A percentile compares a stretch with the other conserved stretches of the same genome.
phyloP scores from a whole-genome alignment of 2,113 vertebrate species.

The Pseudolaguvia tuberculata region DNA sequence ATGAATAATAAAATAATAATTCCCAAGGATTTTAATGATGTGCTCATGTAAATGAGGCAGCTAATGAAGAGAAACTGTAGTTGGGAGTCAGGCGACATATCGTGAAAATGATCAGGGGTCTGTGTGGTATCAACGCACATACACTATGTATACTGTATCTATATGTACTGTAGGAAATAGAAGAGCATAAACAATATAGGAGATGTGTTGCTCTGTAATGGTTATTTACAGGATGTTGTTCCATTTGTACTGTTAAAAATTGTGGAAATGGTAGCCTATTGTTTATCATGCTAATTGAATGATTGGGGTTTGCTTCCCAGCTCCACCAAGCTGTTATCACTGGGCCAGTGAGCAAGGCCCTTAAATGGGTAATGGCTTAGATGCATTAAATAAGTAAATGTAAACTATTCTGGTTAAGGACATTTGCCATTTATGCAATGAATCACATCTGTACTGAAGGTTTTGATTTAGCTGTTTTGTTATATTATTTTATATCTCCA shows the following conservation, averaged over 20 bases:
- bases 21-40: slow-evolving; percentile 38
- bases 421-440: no score
- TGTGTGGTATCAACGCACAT: not conserved
- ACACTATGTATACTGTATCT: not conserved
- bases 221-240: slow-evolving; percentile 25
- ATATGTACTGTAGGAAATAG: slow-evolving; percentile 16
- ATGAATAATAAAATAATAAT: slow-evolving; percentile 49
- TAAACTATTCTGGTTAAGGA: no score
- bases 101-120: slow-evolving; percentile 37
- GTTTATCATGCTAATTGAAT: not conserved
- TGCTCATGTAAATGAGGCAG: slow-evolving; percentile 33
- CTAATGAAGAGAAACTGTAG: slow-evolving; percentile 45
- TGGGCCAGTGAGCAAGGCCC: no score
- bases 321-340: no score
- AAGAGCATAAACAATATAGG: slow-evolving; percentile 41
- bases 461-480: no score
- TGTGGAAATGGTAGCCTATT: not conserved
- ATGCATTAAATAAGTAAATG: no score
- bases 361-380: no score
- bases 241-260: slow-evolving; percentile 9
- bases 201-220: slow-evolving; percentile 32
- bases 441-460: no score
- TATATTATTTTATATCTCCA: no score
- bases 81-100: slow-evolving; percentile 35
- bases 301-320: no score